Conservation (phyloP, 2,888 invertebrate genomes). For the Teleiodes luculella region DNA sequence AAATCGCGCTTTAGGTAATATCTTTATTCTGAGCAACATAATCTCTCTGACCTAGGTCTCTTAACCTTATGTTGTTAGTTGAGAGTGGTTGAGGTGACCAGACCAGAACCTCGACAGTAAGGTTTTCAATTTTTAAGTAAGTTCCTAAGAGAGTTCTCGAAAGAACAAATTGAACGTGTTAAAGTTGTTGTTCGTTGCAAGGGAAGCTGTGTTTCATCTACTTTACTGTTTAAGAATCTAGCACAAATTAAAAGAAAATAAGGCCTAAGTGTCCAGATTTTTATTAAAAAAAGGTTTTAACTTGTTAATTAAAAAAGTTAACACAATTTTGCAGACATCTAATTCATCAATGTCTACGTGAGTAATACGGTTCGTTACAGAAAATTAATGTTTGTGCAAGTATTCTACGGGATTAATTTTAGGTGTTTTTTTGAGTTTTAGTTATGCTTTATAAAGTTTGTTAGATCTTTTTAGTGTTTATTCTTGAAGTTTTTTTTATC, state of each 20-base stretch:
- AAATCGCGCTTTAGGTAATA: no score
- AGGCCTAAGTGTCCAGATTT: no score
- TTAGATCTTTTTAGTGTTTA: neutral
- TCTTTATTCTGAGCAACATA: no score
- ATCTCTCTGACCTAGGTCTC: neutral
- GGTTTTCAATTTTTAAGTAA: slow-evolving; percentile 30
- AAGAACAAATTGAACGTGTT: slow-evolving; percentile 26
- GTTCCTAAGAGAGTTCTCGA: slow-evolving; percentile 16
- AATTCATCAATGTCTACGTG: no score
- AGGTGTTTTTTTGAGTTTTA: no score
- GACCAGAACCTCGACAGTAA: slow-evolving; percentile 10
- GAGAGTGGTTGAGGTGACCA: neutral
- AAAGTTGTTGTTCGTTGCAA: slow-evolving; percentile 10
- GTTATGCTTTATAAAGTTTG: no score
- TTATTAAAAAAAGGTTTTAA: no score
- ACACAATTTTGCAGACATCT: no score
- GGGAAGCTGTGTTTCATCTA: neutral
- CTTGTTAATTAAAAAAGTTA: no score
- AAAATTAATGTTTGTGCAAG: neutral
- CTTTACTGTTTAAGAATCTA: neutral
- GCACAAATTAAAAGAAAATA: neutral
- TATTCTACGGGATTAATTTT: no score
- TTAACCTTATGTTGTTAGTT: neutral
- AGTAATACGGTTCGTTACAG: no score
- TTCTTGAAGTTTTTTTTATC: no score